Evolutionary conservation across 2,888 invertebrate species (phyloP), one percentile per base, ranked within the genome.

Genomic region (Apantesis nais): DNA sequence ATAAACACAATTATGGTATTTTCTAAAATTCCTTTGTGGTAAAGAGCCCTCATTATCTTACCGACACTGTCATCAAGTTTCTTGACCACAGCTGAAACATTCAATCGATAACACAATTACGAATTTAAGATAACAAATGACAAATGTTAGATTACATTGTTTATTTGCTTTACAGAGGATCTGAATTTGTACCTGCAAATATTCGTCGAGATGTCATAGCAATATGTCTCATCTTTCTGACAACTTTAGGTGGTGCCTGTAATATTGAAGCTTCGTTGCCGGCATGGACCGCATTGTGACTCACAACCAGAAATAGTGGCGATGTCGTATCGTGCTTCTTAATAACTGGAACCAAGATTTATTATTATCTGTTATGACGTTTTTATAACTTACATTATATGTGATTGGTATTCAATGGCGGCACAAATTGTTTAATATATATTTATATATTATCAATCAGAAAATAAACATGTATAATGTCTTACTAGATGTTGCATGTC

Each of bases 31-130:
- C 95, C 95, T 72, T 96, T 96, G 0, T 95, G 88, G 67, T 96
- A 93, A 68, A 99, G 91, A 7, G 97, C 96, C 65, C 95, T 87
- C 0, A 98, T 95, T 22, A 99, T 96, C 55, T 96, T 95, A 0
- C 98, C 98, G 0, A 99, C 96, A 58, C 98, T 97, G 72, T 97
- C 96, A 87, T 99, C 99, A 82, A 99, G 92, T 79, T 97, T 97
- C 37, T 97, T 96, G 1, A 98, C 96, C 97, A 99, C 97, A 16
- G 97, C 98, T 97, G 88, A 72, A 95, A 63, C 16, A 31, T 39
- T 12, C 44, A 44, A 14, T 16, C 14, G 16, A 16, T 39, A 4
- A 44, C 44, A 44, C 44, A 19, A 34, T 34, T 34, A 34, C 34
- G 5, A 34, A 34, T 34, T 34, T 34, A 5, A 34, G 34, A 5